A percentile compares a stretch with the other conserved stretches of the same genome.
These are phyloP conservation scores for Caenorhabditis elegans DNA, from an alignment of 1,140 invertebrate species.

Conservation along the genomic window DNA sequence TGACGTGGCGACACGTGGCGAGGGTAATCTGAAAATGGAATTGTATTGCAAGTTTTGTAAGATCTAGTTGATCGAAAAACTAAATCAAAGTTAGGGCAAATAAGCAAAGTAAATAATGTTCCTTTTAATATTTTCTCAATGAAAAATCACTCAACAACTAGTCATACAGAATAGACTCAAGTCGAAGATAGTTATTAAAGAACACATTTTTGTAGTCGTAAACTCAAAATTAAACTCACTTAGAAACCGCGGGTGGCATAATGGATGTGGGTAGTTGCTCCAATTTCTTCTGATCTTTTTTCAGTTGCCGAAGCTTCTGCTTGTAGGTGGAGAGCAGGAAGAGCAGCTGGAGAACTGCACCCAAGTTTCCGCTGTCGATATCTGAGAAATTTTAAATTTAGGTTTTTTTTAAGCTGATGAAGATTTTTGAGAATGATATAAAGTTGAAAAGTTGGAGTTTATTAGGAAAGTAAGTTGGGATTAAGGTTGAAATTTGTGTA, in stretches of 20 bases:
- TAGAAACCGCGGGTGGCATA: not conserved
- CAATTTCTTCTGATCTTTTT: slow-evolving; percentile 26
- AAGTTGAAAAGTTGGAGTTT: too few species aligned
- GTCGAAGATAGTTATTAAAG: too few species aligned
- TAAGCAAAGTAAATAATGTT: not conserved
- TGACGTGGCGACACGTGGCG: not conserved
- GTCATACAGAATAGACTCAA: not conserved
- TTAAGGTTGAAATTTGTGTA: too few species aligned
- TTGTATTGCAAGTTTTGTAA: too few species aligned
- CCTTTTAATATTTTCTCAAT: too few species aligned
- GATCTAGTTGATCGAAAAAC: too few species aligned
- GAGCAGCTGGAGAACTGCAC: slow-evolving; percentile 15
- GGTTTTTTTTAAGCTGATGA: too few species aligned
- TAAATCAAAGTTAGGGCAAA: too few species aligned
- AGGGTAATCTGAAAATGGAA: not conserved
- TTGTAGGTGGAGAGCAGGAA: not conserved
- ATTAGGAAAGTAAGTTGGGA: too few species aligned
- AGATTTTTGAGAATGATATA: too few species aligned
- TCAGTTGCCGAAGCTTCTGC: slow-evolving; percentile 15
- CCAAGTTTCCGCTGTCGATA: slow-evolving; percentile 13
- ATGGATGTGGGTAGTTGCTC: not conserved
- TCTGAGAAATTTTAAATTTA: too few species aligned
- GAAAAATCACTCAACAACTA: not conserved
- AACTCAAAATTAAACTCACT: not conserved
- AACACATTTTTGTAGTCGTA: too few species aligned